Evolutionary conservation across 2,888 invertebrate species (phyloP).

Genomic region (Aphidoletes aphidimyza): DNA sequence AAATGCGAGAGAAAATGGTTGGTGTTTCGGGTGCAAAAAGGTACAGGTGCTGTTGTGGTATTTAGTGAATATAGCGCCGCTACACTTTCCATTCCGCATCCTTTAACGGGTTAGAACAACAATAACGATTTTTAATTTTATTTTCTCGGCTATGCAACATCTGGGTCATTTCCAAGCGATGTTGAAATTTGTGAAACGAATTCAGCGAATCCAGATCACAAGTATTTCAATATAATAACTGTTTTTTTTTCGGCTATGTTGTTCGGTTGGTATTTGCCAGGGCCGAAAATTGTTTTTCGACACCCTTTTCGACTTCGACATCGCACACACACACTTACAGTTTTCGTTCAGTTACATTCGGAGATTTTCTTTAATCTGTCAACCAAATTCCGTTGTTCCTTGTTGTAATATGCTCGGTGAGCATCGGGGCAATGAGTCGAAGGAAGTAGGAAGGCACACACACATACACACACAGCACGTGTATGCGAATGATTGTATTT

Average conservation of each 20-base stretch:
- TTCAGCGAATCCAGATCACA: not conserved
- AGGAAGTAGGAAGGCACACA: too few relatives aligned
- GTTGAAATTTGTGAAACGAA: not conserved
- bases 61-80: not conserved
- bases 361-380: constrained; percentile 43
- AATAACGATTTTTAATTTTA: constrained; percentile 16
- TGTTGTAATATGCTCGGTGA: not conserved
- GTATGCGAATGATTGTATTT: not conserved
- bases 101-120: constrained; percentile 10
- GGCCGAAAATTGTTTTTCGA: constrained; percentile 2
- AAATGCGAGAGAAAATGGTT: not conserved
- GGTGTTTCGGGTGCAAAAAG: not conserved
- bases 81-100: not conserved
- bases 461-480: too few relatives aligned
- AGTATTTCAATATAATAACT: not conserved
- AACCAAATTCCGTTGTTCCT: constrained; percentile 31
- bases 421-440: not conserved
- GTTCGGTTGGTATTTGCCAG: not conserved
- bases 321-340: too few relatives aligned
- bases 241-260: not conserved
- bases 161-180: constrained; percentile 19
- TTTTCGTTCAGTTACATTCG: not conserved
- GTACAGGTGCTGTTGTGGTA: constrained; percentile 15
- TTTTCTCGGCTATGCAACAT: constrained; percentile 13
- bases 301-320: not conserved